Conservation (phyloP, 2,888 invertebrate genomes). For the Cosmorhoe ocellata region DNA sequence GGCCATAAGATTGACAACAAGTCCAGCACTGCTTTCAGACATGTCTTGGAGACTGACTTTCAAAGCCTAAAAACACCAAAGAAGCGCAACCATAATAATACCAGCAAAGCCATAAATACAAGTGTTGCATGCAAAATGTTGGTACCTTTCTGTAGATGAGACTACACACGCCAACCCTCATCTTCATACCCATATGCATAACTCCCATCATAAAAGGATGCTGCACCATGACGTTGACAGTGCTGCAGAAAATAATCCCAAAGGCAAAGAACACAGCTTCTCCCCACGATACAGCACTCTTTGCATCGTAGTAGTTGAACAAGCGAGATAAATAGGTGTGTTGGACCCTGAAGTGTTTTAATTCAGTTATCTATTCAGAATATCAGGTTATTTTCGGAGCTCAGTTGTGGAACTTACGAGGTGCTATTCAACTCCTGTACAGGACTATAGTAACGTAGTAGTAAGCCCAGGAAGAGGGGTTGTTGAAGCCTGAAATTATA, state of each 20-base stretch:
- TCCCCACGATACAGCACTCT: constrained; percentile 75
- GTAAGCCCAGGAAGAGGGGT: constrained; percentile 83
- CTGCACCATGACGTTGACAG: constrained; percentile 84
- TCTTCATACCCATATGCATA: constrained; percentile 91
- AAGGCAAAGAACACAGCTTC: constrained; percentile 87
- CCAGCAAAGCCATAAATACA: no score
- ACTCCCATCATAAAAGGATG: constrained; percentile 87
- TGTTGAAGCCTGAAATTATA: constrained; percentile 80
- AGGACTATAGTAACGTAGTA: constrained; percentile 82
- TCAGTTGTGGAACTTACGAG: constrained; percentile 74
- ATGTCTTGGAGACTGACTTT: constrained; percentile 71
- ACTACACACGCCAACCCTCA: constrained; percentile 91
- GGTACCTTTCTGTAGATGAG: constrained; percentile 92
- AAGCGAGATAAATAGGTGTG: constrained; percentile 83
- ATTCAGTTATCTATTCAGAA: background rate
- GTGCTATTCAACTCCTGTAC: constrained; percentile 49
- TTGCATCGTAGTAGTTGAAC: constrained; percentile 82
- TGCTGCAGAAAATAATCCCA: constrained; percentile 85
- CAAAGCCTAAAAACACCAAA: constrained; percentile 52
- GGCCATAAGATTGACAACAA: constrained; percentile 85
- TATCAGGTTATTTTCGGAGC: constrained; percentile 1
- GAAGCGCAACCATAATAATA: no score
- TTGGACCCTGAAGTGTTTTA: constrained; percentile 18
- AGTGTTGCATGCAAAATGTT: no score
- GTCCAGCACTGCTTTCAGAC: constrained; percentile 67